Evolutionary conservation across 2,888 invertebrate genomes (phyloP), one percentile per base, ranked within the genome.

Genomic region (Mycalesis mineus): DNA sequence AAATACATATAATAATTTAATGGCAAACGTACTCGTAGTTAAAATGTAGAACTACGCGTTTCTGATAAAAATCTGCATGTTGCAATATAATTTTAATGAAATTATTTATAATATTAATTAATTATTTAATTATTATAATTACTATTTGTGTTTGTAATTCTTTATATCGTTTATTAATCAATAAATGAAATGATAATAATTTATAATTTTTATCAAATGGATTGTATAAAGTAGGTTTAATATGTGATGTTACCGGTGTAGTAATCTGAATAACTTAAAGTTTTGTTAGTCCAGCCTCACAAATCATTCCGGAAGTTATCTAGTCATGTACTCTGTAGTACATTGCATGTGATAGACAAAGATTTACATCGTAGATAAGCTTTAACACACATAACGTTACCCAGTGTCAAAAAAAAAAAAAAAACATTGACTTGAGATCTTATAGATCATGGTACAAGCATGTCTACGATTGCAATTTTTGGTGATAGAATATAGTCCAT

Each of bases 141-240:
- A 36, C 31, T 9, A 62, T 62, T 61, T 63, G 54, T 63, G 49
- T 36, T 62, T 60, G 50, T 68, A 64, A 49, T 63, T 51, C 33
- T 42, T 55, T 57, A 50, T 55, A 15, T 56, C 9, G 54, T 56
- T 61, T 55, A 63, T 60, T 61, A 36, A 33, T 33, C 33, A 9
- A 33, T 33, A 33, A 33, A 33, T 33, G 9, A 33, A 36, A 11
- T 9, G 48, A 57, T 61, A 29, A 41, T 17, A 31, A 29, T 28
- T 42, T 66, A 64, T 55, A 65, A 57, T 59, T 60, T 62, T 66
- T 58, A 61, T 60, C 57, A 50, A 55, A 63, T 76, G 79, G 75
- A 80, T 80, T 89, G 88, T 89, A 89, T 84, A 88, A 89, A 88
- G 87, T 89, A 89, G 87, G 82, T 78, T 86, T 83, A 44, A 81